These are phyloP conservation scores for Chrysaora quinquecirrha DNA, from an alignment of 30 jellyfish, hydroid and myxozoan genomes.

Conservation along the genomic window DNA sequence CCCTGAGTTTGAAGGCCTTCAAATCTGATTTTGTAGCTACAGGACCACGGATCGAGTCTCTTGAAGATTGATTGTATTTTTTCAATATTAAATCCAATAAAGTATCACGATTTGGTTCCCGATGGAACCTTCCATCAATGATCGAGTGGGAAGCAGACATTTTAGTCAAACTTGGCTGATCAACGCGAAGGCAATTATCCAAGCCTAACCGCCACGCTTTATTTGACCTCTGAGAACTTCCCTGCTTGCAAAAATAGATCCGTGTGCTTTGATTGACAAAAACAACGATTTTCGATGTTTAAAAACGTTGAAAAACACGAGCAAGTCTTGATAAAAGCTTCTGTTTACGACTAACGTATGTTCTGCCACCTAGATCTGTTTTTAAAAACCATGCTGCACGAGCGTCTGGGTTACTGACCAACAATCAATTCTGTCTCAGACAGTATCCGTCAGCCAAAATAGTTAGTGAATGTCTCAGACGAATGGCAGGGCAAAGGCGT, in stretches of 20 bases:
- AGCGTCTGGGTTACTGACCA: neutral
- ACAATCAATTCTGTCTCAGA: conserved; percentile 27
- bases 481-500: too few relatives aligned
- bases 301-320: too few relatives aligned
- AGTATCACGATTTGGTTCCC: conserved; percentile 75
- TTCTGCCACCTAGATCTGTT: too few relatives aligned
- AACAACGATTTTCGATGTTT: too few relatives aligned
- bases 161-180: too few relatives aligned
- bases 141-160: conserved; percentile 69
- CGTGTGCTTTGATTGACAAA: too few relatives aligned
- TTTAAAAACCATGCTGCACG: neutral
- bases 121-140: conserved; percentile 62
- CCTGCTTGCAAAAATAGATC: too few relatives aligned
- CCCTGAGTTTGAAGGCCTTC: conserved; percentile 67
- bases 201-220: too few relatives aligned
- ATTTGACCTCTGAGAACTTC: too few relatives aligned
- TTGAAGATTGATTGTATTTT: conserved; percentile 87
- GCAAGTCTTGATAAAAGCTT: too few relatives aligned
- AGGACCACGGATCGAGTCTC: conserved; percentile 98
- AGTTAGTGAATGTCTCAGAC: conserved; percentile 72
- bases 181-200: too few relatives aligned
- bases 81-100: conserved; percentile 85
- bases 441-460: conserved; percentile 76
- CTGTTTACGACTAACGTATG: too few relatives aligned
- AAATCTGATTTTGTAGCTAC: conserved; percentile 94